Percentiles rank a stretch among this genome's conserved stretches.
These are phyloP conservation scores for Scaptomyza caliginosa DNA, from an alignment of 2,888 invertebrate species.

Conservation along the genomic window DNA sequence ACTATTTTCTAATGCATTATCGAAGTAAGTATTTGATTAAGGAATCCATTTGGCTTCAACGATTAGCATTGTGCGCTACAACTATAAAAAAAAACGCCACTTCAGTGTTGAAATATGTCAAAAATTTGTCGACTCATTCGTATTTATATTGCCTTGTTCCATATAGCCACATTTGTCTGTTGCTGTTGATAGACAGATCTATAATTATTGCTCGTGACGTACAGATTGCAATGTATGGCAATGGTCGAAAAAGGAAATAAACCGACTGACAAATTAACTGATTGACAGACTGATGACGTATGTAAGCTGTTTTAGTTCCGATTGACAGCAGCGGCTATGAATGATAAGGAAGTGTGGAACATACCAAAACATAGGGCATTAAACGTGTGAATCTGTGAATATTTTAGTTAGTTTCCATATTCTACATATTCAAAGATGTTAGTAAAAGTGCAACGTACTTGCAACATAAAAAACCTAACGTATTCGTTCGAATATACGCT, in stretches of 20 bases:
- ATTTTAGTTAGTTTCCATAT: not conserved
- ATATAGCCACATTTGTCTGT: constrained; percentile 5
- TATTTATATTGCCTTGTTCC: not conserved
- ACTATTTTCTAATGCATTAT: not conserved
- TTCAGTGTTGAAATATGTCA: not conserved
- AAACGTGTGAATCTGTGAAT: too few relatives aligned
- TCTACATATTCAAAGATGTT: not conserved
- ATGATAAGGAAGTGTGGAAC: not conserved
- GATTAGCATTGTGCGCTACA: not conserved
- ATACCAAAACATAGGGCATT: too few relatives aligned
- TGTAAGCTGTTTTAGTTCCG: constrained; percentile 12
- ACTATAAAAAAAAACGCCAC: not conserved
- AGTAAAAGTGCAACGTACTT: too few relatives aligned
- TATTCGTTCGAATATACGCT: too few relatives aligned
- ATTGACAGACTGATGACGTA: constrained; percentile 33
- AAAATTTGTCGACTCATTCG: not conserved
- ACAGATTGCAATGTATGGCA: constrained; percentile 36
- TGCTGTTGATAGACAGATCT: constrained; percentile 11
- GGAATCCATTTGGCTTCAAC: not conserved
- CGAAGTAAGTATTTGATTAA: too few relatives aligned
- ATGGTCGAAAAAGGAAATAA: constrained; percentile 35
- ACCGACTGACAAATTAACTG: constrained; percentile 5
- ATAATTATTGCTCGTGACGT: too few relatives aligned
- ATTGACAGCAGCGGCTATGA: constrained; percentile 10
- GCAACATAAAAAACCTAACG: not conserved